Evolutionary conservation across 2,888 invertebrate species (phyloP), one percentile per base, ranked within the genome.

Genomic region (Heliothis peltigera): DNA sequence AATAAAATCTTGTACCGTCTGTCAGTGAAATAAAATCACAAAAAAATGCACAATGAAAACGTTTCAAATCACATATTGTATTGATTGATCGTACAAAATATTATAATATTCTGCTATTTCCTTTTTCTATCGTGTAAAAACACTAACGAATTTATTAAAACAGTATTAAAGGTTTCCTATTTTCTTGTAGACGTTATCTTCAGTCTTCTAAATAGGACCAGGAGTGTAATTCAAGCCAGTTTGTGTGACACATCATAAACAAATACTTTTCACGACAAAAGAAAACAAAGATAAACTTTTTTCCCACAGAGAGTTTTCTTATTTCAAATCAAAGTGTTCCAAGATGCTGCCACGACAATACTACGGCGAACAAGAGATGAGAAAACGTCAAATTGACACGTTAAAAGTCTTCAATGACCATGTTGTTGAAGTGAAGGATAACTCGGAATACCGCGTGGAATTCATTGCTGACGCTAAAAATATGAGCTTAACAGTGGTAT

Each of bases 341-440:
- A 82, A 54, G 51, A 96, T 96, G 96, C 87, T 96, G 77, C 94
- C 96, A 47, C 92, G 95, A 79, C 88, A 92, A 32, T 96, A 95
- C 83, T 95, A 95, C 84, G 92, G 91, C 15, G 96, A 96, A 66
- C 92, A 94, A 58, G 96, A 96, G 77, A 85, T 95, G 66, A 92
- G 97, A 85, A 97, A 96, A 90, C 96, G 96, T 28, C 98, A 98
- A 94, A 97, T 98, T 76, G 97, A 97, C 86, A 98, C 98, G 5
- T 89, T 98, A 75, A 97, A 97, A 93, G 96, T 98, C 80, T 98
- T 98, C 86, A 98, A 98, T 88, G 97, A 97, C 80, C 96, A 97
- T 93, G 98, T 98, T 21, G 91, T 95, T 22, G 97, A 97, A 93
- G 90, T 97, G 1, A 94, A 93, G 49, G 97, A 97, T 87, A 96